Conservation (phyloP, 2,113 vertebrate species). For the Bubo bubo region DNA sequence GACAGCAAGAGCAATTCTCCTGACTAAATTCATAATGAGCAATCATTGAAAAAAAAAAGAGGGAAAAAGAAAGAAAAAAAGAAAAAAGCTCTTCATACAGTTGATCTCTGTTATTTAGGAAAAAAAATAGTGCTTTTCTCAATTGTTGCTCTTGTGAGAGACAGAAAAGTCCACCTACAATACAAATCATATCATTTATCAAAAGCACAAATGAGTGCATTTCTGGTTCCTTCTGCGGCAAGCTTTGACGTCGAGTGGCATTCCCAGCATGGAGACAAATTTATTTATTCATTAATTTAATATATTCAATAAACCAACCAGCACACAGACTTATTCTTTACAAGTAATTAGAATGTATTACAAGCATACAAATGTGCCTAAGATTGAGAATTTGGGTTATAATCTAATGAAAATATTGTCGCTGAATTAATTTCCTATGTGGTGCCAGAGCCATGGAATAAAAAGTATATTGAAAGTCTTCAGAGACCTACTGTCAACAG, state of each 20-base stretch:
- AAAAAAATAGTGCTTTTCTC: not conserved
- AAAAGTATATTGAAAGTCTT: constrained; percentile 81
- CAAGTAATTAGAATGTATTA: constrained; percentile 73
- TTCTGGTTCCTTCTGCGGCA: constrained; percentile 1
- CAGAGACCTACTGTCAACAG: constrained; percentile 73
- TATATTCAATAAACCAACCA: constrained; percentile 72
- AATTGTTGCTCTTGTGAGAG: not conserved
- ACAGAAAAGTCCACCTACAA: not conserved
- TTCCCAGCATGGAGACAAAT: constrained; percentile 49
- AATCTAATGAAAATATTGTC: constrained; percentile 90
- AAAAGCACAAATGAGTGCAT: not conserved
- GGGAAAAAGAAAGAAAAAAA: not conserved
- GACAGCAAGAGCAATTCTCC: not conserved
- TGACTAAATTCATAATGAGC: not conserved
- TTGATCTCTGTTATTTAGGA: not conserved
- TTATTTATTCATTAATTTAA: constrained; percentile 74
- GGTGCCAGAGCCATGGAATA: constrained; percentile 77
- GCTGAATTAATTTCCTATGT: constrained; percentile 86
- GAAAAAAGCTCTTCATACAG: not conserved
- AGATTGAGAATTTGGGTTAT: constrained; percentile 77
- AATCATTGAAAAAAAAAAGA: no score
- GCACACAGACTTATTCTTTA: constrained; percentile 72
- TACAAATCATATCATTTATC: not conserved
- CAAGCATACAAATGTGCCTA: constrained; percentile 79
- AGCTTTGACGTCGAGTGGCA: constrained; percentile 3